Base-by-base conservation (phyloP, 2,888 invertebrate species). In the Trichopria drosophilae region DNA sequence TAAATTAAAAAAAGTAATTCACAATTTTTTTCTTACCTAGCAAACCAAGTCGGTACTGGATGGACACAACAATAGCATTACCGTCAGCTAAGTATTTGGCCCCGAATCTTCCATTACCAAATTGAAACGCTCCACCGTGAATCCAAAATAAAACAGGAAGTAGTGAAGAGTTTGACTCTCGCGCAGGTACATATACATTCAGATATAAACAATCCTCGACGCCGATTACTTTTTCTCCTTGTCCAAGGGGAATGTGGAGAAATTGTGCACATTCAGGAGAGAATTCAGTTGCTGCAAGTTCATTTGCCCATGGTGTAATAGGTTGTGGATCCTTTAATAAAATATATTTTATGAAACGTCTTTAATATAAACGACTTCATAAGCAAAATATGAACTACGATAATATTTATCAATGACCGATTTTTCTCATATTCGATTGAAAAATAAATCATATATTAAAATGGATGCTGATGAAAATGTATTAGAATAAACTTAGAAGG, bases 41-140 rank as follows among this genome's bases (percentile, higher is more conserved):
- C 0, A 85, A 84, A 24, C 88, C 88, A 10, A 88, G 63, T 34
- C 88, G 78, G 64, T 88, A 88, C 70, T 84, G 87, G 0, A 88
- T 63, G 5, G 83, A 85, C 1, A 87, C 86, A 0, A 83, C 76
- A 1, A 89, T 81, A 5, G 86, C 76, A 55, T 86, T 81, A 31
- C 77, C 72, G 39, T 84, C 82, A 82, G 89, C 82, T 0, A 88
- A 58, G 53, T 79, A 77, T 4, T 78, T 70, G 1, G 84, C 80
- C 1, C 81, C 82, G 65, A 82, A 39, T 6, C 73, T 71, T 48
- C 63, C 65, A 7, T 49, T 45, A 19, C 63, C 66, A 37, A 51
- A 64, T 82, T 87, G 86, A 68, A 70, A 72, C 3, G 50, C 63
- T 6, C 72, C 72, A 12, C 72, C 71, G 28, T 71, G 71, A 6